These are phyloP conservation scores for Listrodromus nycthemerus DNA, from an alignment of 2,888 invertebrate genomes.

Conservation along the genomic window DNA sequence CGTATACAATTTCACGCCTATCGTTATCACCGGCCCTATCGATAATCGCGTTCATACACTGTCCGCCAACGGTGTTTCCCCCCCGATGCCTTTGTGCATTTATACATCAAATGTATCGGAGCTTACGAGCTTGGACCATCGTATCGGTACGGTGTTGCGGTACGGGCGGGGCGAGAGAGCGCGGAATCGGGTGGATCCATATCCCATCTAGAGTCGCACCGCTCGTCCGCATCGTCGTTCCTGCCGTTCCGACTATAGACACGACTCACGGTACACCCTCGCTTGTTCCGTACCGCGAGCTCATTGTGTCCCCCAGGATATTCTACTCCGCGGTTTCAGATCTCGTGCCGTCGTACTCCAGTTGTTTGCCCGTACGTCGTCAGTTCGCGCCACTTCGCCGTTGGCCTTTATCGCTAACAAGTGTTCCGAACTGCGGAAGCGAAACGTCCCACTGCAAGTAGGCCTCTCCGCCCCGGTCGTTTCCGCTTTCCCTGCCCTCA, in stretches of 20 bases:
- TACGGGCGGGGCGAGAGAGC: not conserved
- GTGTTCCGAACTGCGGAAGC: constrained; percentile 39
- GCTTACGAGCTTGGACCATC: constrained; percentile 31
- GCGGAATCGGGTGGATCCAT: constrained; percentile 27
- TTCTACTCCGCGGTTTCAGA: constrained; percentile 28
- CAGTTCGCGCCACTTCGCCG: constrained; percentile 22
- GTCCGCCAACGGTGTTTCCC: constrained; percentile 15
- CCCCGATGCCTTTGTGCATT: constrained; percentile 20
- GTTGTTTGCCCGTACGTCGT: constrained; percentile 21
- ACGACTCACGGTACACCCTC: not conserved
- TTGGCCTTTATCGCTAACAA: constrained; percentile 57
- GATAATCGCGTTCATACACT: constrained; percentile 34
- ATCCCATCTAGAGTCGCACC: constrained; percentile 10
- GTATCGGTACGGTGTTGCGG: constrained; percentile 27
- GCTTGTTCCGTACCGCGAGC: constrained; percentile 4
- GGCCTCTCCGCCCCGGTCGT: not conserved
- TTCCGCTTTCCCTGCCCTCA: constrained; percentile 1
- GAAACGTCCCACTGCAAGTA: constrained; percentile 27
- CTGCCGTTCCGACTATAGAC: constrained; percentile 13
- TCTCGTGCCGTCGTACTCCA: constrained; percentile 22
- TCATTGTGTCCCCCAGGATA: constrained; percentile 21
- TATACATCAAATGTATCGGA: constrained; percentile 9
- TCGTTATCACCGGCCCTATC: constrained; percentile 30
- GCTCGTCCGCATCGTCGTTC: constrained; percentile 20
- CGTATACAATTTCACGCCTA: constrained; percentile 56